Evolutionary conservation across 2,888 invertebrate species (phyloP).

Genomic region (Perithous albicinctus): DNA sequence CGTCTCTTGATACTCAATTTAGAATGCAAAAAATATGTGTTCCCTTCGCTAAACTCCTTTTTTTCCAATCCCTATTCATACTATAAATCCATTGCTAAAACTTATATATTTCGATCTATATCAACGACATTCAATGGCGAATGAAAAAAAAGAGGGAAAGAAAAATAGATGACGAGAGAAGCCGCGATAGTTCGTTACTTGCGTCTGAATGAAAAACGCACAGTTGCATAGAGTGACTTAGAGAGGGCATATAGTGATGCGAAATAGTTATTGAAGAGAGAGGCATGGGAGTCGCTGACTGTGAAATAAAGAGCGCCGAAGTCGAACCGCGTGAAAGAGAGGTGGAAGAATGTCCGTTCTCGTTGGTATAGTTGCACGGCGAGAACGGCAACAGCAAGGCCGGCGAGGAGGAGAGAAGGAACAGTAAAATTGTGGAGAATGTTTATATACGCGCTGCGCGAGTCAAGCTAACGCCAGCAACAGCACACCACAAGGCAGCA

Average conservation of each 20-base stretch:
- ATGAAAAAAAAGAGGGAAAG: not conserved
- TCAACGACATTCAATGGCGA: conserved; percentile 9
- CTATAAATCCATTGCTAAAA: too few species aligned
- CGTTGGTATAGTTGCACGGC: conserved; percentile 43
- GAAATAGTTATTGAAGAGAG: conserved; percentile 47
- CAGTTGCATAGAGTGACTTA: conserved; percentile 30
- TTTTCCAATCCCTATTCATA: not conserved
- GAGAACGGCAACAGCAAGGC: conserved; percentile 73
- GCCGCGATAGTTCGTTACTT: conserved; percentile 22
- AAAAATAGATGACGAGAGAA: conserved; percentile 21
- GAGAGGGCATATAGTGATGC: conserved; percentile 31
- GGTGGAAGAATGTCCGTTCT: conserved; percentile 61
- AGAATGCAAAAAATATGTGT: not conserved
- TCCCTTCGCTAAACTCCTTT: not conserved
- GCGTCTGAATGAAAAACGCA: conserved; percentile 25
- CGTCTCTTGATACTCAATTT: not conserved
- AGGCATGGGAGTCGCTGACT: conserved; percentile 9
- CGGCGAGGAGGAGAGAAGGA: conserved; percentile 75
- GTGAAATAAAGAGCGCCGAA: conserved; percentile 36
- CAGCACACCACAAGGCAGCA: conserved; percentile 19
- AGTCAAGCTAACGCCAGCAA: conserved; percentile 45
- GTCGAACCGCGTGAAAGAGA: conserved; percentile 40
- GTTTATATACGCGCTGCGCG: conserved; percentile 66
- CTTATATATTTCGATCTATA: too few species aligned
- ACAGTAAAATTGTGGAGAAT: conserved; percentile 83